These are phyloP conservation scores for Caenorhabditis inopinata DNA, from an alignment of 1,140 invertebrate genomes.

Conservation along the genomic window DNA sequence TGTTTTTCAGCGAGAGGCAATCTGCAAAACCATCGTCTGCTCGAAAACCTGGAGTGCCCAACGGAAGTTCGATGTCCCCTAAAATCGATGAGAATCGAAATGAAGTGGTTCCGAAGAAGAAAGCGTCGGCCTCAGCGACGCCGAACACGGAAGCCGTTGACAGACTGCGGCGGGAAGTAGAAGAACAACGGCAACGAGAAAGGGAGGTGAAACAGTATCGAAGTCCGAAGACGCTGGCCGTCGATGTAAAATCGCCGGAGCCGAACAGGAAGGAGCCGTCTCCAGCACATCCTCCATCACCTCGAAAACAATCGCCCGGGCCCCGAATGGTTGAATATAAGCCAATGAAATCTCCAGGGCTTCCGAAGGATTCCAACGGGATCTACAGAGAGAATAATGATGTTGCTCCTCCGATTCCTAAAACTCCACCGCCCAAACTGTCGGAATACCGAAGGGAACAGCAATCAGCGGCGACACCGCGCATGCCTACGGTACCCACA, in stretches of 20 bases:
- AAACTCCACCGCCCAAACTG: background rate
- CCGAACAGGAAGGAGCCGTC: background rate
- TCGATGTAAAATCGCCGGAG: background rate
- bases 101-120: background rate
- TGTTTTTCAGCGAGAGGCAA: background rate
- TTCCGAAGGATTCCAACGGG: background rate
- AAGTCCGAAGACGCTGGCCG: background rate
- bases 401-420: background rate
- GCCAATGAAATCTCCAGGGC: constrained; percentile 13
- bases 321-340: background rate
- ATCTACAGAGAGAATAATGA: background rate
- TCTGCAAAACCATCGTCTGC: background rate
- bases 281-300: background rate
- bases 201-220: constrained; percentile 6
- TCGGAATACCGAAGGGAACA: background rate
- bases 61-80: background rate
- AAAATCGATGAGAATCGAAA: background rate
- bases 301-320: background rate
- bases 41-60: background rate
- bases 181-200: background rate
- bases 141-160: constrained; percentile 11
- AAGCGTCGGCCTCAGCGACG: background rate
- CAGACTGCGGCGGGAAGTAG: background rate
- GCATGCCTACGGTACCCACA: background rate
- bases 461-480: background rate